These are phyloP conservation scores for Ferrisia virgata DNA, from an alignment of 2,888 invertebrate genomes.

Conservation along the genomic window DNA sequence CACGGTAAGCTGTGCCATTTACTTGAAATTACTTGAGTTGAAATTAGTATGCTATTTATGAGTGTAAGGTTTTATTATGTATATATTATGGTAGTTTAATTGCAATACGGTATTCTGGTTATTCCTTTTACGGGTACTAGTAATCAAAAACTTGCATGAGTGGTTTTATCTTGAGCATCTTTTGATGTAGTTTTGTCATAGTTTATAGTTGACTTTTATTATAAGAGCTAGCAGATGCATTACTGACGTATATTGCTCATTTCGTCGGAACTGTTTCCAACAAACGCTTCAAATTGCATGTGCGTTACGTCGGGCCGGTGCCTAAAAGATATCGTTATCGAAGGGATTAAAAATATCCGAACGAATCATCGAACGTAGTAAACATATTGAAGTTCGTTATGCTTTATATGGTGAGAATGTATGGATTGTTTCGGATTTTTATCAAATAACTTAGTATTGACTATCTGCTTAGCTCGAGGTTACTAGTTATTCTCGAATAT, in stretches of 20 bases:
- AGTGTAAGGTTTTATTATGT: not conserved
- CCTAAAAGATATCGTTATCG: not conserved
- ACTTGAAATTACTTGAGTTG: not conserved
- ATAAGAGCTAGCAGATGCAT: slow-evolving; percentile 24
- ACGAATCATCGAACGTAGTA: not conserved
- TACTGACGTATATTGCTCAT: slow-evolving; percentile 5
- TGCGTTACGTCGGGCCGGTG: not conserved
- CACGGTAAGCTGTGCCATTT: not conserved
- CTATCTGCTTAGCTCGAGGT: not conserved
- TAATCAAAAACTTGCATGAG: not conserved
- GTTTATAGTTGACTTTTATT: not conserved
- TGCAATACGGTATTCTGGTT: not conserved
- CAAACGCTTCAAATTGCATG: not conserved
- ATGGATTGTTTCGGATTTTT: slow-evolving; percentile 32
- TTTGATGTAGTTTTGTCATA: not conserved
- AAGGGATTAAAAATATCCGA: not conserved
- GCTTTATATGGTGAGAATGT: slow-evolving; percentile 43
- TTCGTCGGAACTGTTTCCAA: not conserved
- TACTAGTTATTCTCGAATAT: not conserved
- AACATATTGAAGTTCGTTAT: slow-evolving; percentile 40
- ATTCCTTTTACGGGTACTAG: not conserved
- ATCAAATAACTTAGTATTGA: slow-evolving; percentile 4
- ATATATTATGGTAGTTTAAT: not conserved
- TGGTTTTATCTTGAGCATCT: not conserved
- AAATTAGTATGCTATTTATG: not conserved